Evolutionary conservation across 2,888 invertebrate species (phyloP).

Genomic region (Nymphalis polychloros): DNA sequence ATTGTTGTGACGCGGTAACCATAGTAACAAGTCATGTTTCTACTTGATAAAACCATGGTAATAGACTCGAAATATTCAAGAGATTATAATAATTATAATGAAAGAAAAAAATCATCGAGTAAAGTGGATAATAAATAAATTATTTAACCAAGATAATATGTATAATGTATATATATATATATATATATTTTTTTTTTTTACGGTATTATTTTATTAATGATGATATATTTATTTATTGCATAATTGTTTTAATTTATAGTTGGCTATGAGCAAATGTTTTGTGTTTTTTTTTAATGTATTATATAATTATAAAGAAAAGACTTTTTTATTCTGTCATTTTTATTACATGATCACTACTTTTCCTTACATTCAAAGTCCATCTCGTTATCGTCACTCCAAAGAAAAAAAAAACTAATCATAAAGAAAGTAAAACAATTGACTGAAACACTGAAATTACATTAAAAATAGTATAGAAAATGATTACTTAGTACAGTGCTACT

Average conservation of each 20-base stretch:
- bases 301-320: conserved; percentile 35
- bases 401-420: conserved; percentile 51
- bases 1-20: conserved; percentile 76
- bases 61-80: not conserved
- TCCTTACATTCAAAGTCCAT: conserved; percentile 75
- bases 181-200: too few relatives aligned
- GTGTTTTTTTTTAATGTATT: too few relatives aligned
- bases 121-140: too few relatives aligned
- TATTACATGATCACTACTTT: conserved; percentile 74
- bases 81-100: not conserved
- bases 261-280: not conserved
- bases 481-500: conserved; percentile 63
- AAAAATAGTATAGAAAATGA: conserved; percentile 47
- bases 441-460: conserved; percentile 66
- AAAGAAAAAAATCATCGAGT: too few relatives aligned
- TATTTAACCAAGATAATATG: too few relatives aligned
- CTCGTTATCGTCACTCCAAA: conserved; percentile 71
- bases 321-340: conserved; percentile 60
- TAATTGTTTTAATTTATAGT: not conserved
- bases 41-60: not conserved
- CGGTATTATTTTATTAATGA: too few relatives aligned
- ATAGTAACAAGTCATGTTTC: conserved; percentile 50
- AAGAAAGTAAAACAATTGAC: conserved; percentile 65
- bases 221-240: too few relatives aligned
- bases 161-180: too few relatives aligned